Base-by-base conservation (phyloP, 2,888 invertebrate genomes). In the Mesochorus sp. region DNA sequence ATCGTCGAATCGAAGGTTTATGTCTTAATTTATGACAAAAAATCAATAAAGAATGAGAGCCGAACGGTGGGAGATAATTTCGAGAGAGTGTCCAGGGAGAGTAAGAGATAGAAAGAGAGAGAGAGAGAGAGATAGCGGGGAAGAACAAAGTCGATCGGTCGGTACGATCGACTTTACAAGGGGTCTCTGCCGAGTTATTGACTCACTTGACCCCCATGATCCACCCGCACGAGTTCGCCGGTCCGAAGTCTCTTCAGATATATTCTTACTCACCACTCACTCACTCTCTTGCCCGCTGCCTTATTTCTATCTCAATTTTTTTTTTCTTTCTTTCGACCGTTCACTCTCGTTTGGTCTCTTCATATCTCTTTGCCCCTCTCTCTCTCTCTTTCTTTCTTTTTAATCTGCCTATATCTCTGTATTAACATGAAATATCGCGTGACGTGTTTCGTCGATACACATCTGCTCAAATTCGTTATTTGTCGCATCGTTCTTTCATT, bases 381-480 rank as follows among this genome's bases (percentile, higher is more conserved):
- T 62, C 79, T 66, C 76, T 67, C 79, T 66, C 75, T 82, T 55
- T 80, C 68, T 81, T 77, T 14, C 51, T 31, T 14, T 28, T n/a
- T n/a, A n/a, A 44, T 53, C 17, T 31, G 6, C 44, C 26, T 57
- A 24, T 51, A 4, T 17, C 21, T 74, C 12, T 78, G 55, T 85
- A 84, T 85, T 83, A 83, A 85, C 83, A 81, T 79, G 77, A 84
- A 84, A 82, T 83, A 86, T 85, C 85, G 81, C 66, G 76, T 82
- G 80, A 81, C 81, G 79, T 76, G 76, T 80, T 81, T 68, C 79
- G 78, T 80, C 81, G 80, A n/a, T 74, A 82, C 81, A 80, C 83
- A 81, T 82, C 79, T 79, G 78, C 74, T 85, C 85, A 81, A 82
- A 87, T 86, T 77, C 85, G 83, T 88, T 86, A 85, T 87, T 88